A percentile compares a stretch with the other conserved stretches of the same genome.
These are phyloP conservation scores for Phortica magna DNA, from an alignment of 2,888 invertebrate species.

Conservation along the genomic window DNA sequence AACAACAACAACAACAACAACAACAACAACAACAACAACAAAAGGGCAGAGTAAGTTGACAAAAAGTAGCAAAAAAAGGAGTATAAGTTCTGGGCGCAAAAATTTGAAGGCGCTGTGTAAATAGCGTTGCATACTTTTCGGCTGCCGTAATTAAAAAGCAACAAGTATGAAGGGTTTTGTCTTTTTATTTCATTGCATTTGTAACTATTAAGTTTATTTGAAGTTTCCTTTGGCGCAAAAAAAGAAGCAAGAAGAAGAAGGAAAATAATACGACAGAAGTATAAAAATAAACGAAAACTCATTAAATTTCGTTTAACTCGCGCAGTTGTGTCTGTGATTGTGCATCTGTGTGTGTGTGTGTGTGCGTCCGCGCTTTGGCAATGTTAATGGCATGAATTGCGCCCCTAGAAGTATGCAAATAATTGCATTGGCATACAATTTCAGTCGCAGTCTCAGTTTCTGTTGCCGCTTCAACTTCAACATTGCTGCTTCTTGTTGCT, in stretches of 20 bases:
- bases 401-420: constrained; percentile 49
- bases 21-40: background rate
- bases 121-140: background rate
- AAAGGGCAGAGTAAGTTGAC: background rate
- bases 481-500: no score
- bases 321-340: background rate
- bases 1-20: background rate
- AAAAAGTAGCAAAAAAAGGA: background rate
- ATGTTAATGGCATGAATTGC: background rate
- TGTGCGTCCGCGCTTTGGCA: background rate
- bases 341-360: no score
- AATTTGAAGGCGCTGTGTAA: background rate
- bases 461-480: background rate
- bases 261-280: background rate
- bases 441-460: background rate
- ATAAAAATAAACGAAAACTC: constrained; percentile 43
- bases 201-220: background rate
- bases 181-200: background rate
- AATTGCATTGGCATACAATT: constrained; percentile 44
- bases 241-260: no score
- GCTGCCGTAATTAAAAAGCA: background rate
- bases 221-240: background rate
- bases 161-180: background rate
- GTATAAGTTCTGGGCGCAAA: background rate
- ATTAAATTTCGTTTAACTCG: constrained; percentile 45